Evolutionary conservation across 2,797 vertebrate species (phyloP).

Genomic region (Leptoclinus maculatus): DNA sequence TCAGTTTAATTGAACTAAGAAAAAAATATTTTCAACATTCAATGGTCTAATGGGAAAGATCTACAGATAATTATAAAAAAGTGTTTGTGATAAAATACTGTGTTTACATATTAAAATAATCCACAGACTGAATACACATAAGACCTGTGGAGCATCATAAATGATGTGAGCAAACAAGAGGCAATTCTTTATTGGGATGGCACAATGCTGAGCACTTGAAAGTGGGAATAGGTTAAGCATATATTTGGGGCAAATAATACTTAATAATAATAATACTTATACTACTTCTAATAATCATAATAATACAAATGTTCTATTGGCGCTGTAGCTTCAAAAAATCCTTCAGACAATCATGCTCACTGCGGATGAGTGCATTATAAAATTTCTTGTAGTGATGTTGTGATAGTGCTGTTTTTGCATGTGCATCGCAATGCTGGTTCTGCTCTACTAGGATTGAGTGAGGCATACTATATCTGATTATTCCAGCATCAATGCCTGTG

Average conservation of each 20-base stretch:
- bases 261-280: not conserved
- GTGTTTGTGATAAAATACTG: not conserved
- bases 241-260: not conserved
- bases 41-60: not conserved
- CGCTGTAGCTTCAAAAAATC: not conserved
- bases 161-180: not conserved
- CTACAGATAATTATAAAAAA: not conserved
- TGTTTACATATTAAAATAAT: not conserved
- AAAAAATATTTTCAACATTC: not conserved
- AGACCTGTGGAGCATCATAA: not conserved
- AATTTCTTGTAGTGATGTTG: not conserved
- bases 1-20: not conserved
- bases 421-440: constrained; percentile 11
- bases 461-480: constrained; percentile 79
- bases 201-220: not conserved
- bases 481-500: constrained; percentile 70
- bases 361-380: not conserved
- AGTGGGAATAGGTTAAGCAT: not conserved
- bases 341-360: not conserved
- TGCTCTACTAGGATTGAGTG: constrained; percentile 37
- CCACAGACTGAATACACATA: not conserved
- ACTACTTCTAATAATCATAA: not conserved
- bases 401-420: constrained; percentile 9
- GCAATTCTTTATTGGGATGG: not conserved
- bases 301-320: not conserved